Evolutionary conservation across 2,797 vertebrate genomes (phyloP).

Genomic region (Syndactyla subalaris): DNA sequence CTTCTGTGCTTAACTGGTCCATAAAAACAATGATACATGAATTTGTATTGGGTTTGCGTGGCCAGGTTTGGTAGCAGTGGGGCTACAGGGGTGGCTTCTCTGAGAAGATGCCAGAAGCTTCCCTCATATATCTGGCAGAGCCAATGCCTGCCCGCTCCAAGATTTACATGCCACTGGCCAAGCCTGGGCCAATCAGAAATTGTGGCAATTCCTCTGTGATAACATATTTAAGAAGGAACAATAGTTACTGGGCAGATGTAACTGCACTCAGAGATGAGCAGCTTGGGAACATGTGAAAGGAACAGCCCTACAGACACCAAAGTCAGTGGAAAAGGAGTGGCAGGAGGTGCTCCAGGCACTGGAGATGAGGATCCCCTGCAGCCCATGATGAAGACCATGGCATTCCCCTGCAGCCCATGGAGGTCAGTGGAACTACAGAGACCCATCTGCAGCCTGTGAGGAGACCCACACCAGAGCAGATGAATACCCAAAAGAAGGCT

Average conservation of each 20-base stretch:
- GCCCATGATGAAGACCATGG: neutral
- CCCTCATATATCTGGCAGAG: neutral
- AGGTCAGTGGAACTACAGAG: neutral
- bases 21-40: neutral
- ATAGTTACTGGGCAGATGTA: neutral
- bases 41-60: neutral
- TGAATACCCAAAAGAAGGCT: neutral
- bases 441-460: neutral
- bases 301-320: neutral
- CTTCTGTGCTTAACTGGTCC: neutral
- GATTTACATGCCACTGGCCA: fast-evolving
- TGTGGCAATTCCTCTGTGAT: fast-evolving
- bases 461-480: neutral
- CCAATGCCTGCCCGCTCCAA: neutral
- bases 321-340: neutral
- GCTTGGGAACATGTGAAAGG: neutral
- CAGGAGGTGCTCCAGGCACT: neutral
- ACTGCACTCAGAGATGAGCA: neutral
- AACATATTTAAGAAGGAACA: neutral
- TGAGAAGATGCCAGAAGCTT: neutral
- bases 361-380: neutral
- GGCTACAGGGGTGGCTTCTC: neutral
- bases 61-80: neutral
- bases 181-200: neutral
- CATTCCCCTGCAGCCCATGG: neutral